phyloP scores from a whole-genome alignment of 2,113 vertebrate genomes.

The Corythornis cristatus region DNA sequence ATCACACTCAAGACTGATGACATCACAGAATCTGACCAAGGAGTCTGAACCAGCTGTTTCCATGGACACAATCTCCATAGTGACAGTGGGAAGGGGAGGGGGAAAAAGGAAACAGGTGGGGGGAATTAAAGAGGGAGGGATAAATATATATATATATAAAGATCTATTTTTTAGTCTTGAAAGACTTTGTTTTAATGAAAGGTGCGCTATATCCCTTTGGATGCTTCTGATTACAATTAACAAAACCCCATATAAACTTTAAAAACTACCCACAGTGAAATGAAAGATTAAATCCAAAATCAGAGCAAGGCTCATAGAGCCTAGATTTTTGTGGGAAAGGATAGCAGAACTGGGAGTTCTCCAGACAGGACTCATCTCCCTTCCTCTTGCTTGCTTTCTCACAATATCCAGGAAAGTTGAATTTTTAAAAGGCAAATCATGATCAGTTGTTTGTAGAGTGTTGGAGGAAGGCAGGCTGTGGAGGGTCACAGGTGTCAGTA shows the following conservation, averaged over 20 bases:
- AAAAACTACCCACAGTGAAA: conserved; percentile 64
- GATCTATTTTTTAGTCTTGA: conserved; percentile 87
- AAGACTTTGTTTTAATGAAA: conserved; percentile 86
- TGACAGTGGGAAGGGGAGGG: conserved; percentile 78
- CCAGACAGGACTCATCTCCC: not conserved
- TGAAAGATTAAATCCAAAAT: conserved; percentile 54
- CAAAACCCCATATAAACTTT: conserved; percentile 66
- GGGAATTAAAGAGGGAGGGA: conserved; percentile 77
- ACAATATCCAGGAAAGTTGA: conserved; percentile 22
- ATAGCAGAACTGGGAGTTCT: not conserved
- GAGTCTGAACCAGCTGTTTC: conserved; percentile 82
- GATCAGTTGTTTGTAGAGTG: not conserved
- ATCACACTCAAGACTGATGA: conserved; percentile 77
- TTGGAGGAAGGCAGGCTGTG: not conserved
- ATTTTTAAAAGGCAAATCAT: not conserved
- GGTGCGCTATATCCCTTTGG: conserved; percentile 85
- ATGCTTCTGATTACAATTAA: conserved; percentile 74
- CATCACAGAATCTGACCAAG: conserved; percentile 79
- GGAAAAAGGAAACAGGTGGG: conserved; percentile 71
- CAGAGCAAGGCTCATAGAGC: conserved; percentile 40
- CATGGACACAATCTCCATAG: conserved; percentile 85
- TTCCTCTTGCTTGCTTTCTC: conserved; percentile 30
- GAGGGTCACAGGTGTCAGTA: conserved; percentile 8
- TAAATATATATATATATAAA: conserved; percentile 85
- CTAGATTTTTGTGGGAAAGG: conserved; percentile 44